A percentile compares a stretch with the other conserved stretches of the same genome.
Evolutionary conservation across 1,140 invertebrate genomes (phyloP).

Genomic region (Eueides isabella): DNA sequence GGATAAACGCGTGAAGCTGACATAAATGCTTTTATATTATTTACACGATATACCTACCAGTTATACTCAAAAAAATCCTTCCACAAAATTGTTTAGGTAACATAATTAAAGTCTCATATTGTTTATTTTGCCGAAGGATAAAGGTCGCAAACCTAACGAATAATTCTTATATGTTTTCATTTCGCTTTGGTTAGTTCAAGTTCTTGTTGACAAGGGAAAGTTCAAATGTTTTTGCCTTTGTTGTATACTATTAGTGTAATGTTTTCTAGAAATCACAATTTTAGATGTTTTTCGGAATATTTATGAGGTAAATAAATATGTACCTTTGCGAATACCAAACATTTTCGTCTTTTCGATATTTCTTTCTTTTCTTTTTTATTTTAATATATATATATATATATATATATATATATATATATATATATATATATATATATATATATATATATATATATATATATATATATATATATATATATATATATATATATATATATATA

Average conservation of each 20-base stretch:
- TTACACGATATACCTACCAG: background rate
- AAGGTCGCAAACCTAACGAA: background rate
- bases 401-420: too few species aligned
- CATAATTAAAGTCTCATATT: slow-evolving; percentile 8
- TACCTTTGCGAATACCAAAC: too few species aligned
- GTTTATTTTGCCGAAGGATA: slow-evolving; percentile 3
- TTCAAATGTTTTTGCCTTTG: background rate
- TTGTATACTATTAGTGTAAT: background rate
- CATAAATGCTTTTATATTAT: background rate
- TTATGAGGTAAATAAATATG: too few species aligned
- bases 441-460: too few species aligned
- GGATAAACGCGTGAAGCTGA: too few species aligned
- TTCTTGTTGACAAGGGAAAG: background rate
- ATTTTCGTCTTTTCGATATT: too few species aligned
- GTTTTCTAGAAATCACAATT: background rate
- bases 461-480: too few species aligned
- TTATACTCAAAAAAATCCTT: background rate
- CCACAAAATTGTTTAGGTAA: background rate
- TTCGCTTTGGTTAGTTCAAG: background rate
- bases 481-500: too few species aligned
- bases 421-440: too few species aligned
- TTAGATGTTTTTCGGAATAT: too few species aligned
- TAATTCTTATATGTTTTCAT: background rate
- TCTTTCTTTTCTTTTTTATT: too few species aligned
- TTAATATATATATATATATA: too few species aligned